Conservation (phyloP, 1,140 invertebrate genomes). For the Delia radicum region DNA sequence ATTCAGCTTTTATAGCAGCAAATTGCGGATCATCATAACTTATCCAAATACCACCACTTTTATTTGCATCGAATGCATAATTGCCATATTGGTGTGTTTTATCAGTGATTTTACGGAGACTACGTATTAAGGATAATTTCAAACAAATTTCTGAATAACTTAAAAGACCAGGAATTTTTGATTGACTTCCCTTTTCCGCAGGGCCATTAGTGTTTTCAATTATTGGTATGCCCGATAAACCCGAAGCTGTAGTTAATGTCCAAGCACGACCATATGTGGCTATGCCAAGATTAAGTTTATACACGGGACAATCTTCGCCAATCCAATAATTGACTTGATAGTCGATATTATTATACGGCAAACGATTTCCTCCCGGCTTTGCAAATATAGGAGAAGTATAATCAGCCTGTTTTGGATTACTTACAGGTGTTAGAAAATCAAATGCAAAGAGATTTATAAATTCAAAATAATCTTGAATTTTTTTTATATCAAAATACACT, state of each 20-base stretch:
- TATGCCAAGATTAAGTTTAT: conserved; percentile 81
- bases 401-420: conserved; percentile 74
- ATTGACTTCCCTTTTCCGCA: conserved; percentile 62
- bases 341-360: conserved; percentile 62
- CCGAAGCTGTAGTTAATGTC: conserved; percentile 70
- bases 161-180: conserved; percentile 61
- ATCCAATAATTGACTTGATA: conserved; percentile 64
- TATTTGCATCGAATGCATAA: conserved; percentile 71
- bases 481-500: conserved; percentile 69
- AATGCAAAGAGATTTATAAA: conserved; percentile 77
- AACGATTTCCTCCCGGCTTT: conserved; percentile 56
- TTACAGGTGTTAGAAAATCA: conserved; percentile 73
- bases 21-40: conserved; percentile 86
- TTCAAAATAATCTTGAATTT: conserved; percentile 71
- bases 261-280: conserved; percentile 81
- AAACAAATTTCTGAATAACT: conserved; percentile 67
- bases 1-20: conserved; percentile 76
- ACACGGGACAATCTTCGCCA: conserved; percentile 63
- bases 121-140: conserved; percentile 58
- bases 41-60: conserved; percentile 78
- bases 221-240: conserved; percentile 73
- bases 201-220: conserved; percentile 67
- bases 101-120: conserved; percentile 69
- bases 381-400: conserved; percentile 67
- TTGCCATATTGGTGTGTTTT: conserved; percentile 72